These are phyloP conservation scores for Petrosia ficiformis DNA, from an alignment of 37 sponge, comb jelly and placozoan genomes.

Conservation along the genomic window DNA sequence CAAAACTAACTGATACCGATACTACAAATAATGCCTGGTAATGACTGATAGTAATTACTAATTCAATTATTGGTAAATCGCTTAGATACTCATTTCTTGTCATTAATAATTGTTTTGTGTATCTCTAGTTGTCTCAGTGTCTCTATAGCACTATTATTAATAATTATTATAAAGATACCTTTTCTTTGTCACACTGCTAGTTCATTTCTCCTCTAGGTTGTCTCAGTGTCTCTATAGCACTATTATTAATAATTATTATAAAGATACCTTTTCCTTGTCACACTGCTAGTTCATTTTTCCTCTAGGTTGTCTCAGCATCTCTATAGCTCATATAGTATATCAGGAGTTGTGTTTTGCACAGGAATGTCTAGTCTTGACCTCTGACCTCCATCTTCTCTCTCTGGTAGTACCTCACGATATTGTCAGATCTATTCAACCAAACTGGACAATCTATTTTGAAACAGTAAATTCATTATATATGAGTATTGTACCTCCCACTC, in stretches of 20 bases:
- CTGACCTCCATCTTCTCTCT: conserved; percentile 88
- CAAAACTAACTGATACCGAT: too few species aligned
- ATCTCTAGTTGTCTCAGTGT: too few species aligned
- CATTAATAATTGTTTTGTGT: too few species aligned
- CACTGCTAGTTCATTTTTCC: background rate
- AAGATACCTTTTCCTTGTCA: background rate
- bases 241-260: too few species aligned
- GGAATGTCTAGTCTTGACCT: conserved; percentile 63
- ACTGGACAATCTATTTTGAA: conserved; percentile 84
- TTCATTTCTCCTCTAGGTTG: conserved; percentile 14
- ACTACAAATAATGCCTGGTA: too few species aligned
- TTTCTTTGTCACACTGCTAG: background rate
- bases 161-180: background rate
- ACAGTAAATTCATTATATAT: too few species aligned
- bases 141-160: too few species aligned
- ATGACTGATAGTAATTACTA: too few species aligned
- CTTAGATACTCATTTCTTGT: too few species aligned
- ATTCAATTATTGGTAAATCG: too few species aligned
- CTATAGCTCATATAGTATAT: conserved; percentile 36
- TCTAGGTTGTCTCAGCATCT: conserved; percentile 57
- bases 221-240: too few species aligned
- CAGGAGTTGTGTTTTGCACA: conserved; percentile 44
- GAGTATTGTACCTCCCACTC: too few species aligned
- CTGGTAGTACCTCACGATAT: conserved; percentile 80
- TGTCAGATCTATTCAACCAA: conserved; percentile 49